Base-by-base conservation (phyloP, 2,113 vertebrate genomes). In the Gallinago paraguaiae region DNA sequence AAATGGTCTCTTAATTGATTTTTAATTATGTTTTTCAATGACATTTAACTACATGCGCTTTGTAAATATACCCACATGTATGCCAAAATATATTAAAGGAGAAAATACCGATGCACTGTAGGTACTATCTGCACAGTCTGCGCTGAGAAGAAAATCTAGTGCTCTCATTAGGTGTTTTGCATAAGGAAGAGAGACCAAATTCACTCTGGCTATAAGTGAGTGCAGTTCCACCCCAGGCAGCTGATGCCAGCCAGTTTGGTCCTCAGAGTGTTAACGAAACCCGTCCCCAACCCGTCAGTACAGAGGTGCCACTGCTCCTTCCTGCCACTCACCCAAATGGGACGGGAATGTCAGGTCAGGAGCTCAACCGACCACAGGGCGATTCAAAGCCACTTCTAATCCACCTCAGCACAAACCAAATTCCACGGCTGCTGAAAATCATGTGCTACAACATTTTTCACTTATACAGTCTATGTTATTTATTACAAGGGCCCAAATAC, bases 1-100 rank as follows among this genome's bases (percentile, higher is more conserved):
- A 93, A 96, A 92, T 65, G 64, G 76, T 85, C 45, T 69, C 83
- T 87, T 95, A 94, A 96, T 96, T 94, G 94, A 93, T 94, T 97
- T 95, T 93, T 91, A 96, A 90, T 87, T 92, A 78, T 90, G 88
- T 94, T 93, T 92, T 71, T 63, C 85, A 83, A 76, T 82, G 89
- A 92, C 93, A 96, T 95, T 97, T 96, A 91, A 85, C 88, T 80
- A 53, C 77, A 82, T 2, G 11, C 59, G n/a, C 65, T 90, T 92
- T 71, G 82, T 76, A 91, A 95, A 94, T 51, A 95, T 50, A 75
- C 68, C 81, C 57, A 53, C 92, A 59, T 65, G 23, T 43, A 79
- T 31, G 61, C 39, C 72, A 81, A 95, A 90, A 88, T 39, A 71
- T 9, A 91, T 82, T 84, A 71, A 71, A 91, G 91, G 53, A 56